phyloP scores from a whole-genome alignment of 2,113 vertebrate genomes.

The Danio rerio region DNA sequence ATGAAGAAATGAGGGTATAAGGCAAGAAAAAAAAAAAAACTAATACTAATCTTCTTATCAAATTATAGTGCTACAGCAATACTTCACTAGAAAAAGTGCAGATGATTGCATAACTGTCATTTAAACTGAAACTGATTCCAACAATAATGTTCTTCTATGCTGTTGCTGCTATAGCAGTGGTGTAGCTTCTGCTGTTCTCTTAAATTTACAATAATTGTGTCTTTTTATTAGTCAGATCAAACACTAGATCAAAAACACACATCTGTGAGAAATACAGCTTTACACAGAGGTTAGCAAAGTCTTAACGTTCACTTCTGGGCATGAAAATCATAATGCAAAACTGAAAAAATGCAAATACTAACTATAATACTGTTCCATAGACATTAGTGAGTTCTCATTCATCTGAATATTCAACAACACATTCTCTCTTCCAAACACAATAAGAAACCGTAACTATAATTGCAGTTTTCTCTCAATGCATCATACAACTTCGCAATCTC shows the following conservation, averaged over 20 bases:
- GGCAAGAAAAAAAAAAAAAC: constrained; percentile 1
- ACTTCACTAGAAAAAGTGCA: background rate
- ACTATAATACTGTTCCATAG: background rate
- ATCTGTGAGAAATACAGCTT: background rate
- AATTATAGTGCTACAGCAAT: background rate
- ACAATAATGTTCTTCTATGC: too few relatives aligned
- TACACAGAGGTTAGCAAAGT: background rate
- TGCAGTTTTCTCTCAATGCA: too few relatives aligned
- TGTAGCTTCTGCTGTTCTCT: too few relatives aligned
- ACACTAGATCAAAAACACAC: background rate
- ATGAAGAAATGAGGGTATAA: constrained; percentile 26
- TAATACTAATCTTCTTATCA: constrained; percentile 20
- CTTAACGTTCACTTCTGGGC: background rate
- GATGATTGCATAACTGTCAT: background rate
- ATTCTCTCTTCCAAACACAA: background rate
- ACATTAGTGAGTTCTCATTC: background rate
- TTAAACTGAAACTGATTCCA: too few relatives aligned
- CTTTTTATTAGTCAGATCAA: background rate
- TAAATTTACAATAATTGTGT: too few relatives aligned
- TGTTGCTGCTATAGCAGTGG: too few relatives aligned
- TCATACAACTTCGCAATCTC: too few relatives aligned
- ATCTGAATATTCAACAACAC: background rate
- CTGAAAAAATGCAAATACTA: background rate
- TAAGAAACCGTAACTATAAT: too few relatives aligned
- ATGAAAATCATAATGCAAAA: too few relatives aligned